Evolutionary conservation across 2,888 invertebrate genomes (phyloP).

Genomic region (Allolobophora icterica): DNA sequence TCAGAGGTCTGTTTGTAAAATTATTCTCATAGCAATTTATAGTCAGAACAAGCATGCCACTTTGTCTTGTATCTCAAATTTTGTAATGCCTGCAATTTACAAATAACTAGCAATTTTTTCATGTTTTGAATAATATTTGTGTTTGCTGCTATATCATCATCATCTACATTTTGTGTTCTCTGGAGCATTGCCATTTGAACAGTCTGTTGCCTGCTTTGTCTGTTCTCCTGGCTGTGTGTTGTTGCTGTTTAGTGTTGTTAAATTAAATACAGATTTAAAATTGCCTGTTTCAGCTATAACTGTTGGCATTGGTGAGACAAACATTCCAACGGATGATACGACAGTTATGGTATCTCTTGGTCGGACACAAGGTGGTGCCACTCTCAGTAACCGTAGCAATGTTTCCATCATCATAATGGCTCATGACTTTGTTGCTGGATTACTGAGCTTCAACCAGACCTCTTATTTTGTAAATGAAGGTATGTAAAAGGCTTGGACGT

Average conservation of each 20-base stretch:
- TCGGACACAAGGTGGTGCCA: constrained; percentile 58
- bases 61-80: background rate
- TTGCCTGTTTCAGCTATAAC: constrained; percentile 56
- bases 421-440: constrained; percentile 63
- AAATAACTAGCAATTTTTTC: background rate
- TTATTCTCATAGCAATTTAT: background rate
- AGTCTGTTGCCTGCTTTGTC: background rate
- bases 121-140: background rate
- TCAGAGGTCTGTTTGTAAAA: constrained; percentile 52
- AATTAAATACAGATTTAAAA: background rate
- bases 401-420: constrained; percentile 58
- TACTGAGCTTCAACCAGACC: constrained; percentile 55
- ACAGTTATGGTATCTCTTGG: constrained; percentile 54
- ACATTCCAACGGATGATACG: constrained; percentile 58
- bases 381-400: constrained; percentile 46
- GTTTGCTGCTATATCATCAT: background rate
- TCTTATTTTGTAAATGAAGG: constrained; percentile 60
- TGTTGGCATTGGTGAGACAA: constrained; percentile 60
- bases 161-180: background rate
- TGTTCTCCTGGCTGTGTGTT: background rate
- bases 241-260: background rate
- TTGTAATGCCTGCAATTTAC: background rate
- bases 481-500: constrained; percentile 37
- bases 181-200: background rate
- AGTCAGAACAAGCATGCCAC: background rate